Base-by-base conservation (phyloP, 2,113 vertebrate genomes). In the Peucedramus taeniatus region DNA sequence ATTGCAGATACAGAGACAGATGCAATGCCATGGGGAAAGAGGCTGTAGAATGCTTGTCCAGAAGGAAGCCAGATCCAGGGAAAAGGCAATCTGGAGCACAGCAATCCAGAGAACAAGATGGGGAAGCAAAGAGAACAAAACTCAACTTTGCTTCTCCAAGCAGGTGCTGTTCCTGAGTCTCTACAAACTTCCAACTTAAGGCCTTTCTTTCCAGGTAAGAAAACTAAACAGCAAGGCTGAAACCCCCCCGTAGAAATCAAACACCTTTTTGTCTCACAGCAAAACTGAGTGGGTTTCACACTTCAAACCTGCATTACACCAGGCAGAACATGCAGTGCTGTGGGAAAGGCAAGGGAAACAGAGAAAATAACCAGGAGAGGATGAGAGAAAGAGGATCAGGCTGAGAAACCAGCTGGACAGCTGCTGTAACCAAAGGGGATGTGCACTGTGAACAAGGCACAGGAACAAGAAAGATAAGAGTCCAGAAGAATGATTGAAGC, bases 271-370 rank as follows among this genome's bases (percentile, higher is more conserved):
- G 54, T 64, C 39, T 61, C n/a, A 61, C 61, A 33, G 22, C 33
- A 12, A 33, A 74, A 4, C 26, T 7, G 19, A 70, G 51, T 1
- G 27, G 10, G 39, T n/a, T 51, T 66, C 35, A 45, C 6, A 4
- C 27, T 74, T 68, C 74, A 85, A 63, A 54, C n/a, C 30, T 28
- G 64, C 22, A 44, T 12, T 1, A 1, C 37, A 15, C n/a, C 69
- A 23, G 35, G 21, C 16, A 22, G 50, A 74, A 81, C 0, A 0
- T 4, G 47, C 51, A 33, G 0, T 10, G 4, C 30, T 42, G 30
- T 12, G 37, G 9, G 26, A 40, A 47, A 64, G 51, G 31, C 0
- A 13, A 84, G 44, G 33, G 54, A 35, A 71, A 72, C 35, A 23
- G 31, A 35, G 45, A 72, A 45, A 28, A 65, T 7, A 83, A 79